These are phyloP conservation scores for Perizoma affinitatum DNA, from an alignment of 2,888 invertebrate species.

Conservation along the genomic window DNA sequence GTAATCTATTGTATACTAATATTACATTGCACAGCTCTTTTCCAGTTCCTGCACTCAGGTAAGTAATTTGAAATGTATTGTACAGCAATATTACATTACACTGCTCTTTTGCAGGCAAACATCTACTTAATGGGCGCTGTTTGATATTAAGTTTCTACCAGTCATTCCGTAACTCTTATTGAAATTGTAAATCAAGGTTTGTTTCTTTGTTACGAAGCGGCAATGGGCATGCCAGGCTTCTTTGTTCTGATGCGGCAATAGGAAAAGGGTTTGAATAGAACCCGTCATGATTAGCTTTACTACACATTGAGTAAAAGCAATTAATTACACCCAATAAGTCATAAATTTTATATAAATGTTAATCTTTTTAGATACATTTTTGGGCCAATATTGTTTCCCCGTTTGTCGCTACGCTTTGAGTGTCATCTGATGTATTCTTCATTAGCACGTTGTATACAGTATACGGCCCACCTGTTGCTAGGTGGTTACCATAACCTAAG, in stretches of 20 bases:
- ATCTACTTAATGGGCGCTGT: slow-evolving; percentile 6
- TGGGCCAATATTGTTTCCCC: too few relatives aligned
- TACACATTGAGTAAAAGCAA: background rate
- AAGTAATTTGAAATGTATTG: too few relatives aligned
- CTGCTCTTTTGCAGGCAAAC: background rate
- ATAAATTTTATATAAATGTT: too few relatives aligned
- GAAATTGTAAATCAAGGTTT: slow-evolving; percentile 25
- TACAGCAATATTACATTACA: background rate
- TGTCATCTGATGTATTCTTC: too few relatives aligned
- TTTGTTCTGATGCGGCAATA: background rate
- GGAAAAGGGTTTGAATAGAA: background rate
- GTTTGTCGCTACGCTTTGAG: too few relatives aligned
- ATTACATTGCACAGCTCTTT: too few relatives aligned
- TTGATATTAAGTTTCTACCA: slow-evolving; percentile 28
- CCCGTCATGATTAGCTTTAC: background rate
- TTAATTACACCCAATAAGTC: background rate
- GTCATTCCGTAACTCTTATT: slow-evolving; percentile 27
- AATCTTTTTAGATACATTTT: too few relatives aligned
- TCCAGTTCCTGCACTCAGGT: too few relatives aligned
- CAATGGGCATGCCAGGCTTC: slow-evolving; percentile 22
- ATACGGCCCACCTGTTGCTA: too few relatives aligned
- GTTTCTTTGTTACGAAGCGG: slow-evolving; percentile 22
- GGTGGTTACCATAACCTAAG: too few relatives aligned
- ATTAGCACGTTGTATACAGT: too few relatives aligned
- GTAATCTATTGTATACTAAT: too few relatives aligned